Evolutionary conservation across 2,113 vertebrate species (phyloP).

Genomic region (Thalassoma bifasciatum): DNA sequence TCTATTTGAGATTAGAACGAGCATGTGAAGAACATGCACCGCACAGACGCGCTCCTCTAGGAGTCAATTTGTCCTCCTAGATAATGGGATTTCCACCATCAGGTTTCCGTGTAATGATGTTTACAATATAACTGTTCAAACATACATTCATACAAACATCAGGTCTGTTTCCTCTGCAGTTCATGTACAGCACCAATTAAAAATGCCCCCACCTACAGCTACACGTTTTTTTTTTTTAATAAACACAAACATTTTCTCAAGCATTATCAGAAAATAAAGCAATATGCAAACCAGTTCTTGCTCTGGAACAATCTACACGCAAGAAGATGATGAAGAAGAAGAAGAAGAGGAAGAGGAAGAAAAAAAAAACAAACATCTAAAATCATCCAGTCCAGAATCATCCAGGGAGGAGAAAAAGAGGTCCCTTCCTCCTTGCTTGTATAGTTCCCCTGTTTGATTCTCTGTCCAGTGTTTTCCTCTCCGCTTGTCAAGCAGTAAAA

Average conservation of each 20-base stretch:
- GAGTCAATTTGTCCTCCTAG: conserved; percentile 68
- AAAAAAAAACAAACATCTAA: conserved; percentile 84
- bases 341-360: conserved; percentile 34
- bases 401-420: conserved; percentile 88
- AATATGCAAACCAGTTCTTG: conserved; percentile 91
- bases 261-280: conserved; percentile 97
- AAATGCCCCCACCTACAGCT: conserved; percentile 92
- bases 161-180: conserved; percentile 87
- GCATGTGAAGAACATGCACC: conserved; percentile 64
- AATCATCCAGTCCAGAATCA: conserved; percentile 85
- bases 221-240: conserved; percentile 83
- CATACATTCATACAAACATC: conserved; percentile 91
- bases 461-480: conserved; percentile 84
- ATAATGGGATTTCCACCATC: conserved; percentile 90
- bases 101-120: conserved; percentile 97
- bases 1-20: conserved; percentile 74
- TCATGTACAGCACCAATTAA: conserved; percentile 90
- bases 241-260: conserved; percentile 90
- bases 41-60: conserved; percentile 69
- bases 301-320: conserved; percentile 94
- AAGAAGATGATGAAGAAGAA: conserved; percentile 64
- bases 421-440: conserved; percentile 80
- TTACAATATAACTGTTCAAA: conserved; percentile 88
- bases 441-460: conserved; percentile 73
- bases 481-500: conserved; percentile 92